Conservation (phyloP, 2,888 invertebrate species). For the Artemia sp. region DNA sequence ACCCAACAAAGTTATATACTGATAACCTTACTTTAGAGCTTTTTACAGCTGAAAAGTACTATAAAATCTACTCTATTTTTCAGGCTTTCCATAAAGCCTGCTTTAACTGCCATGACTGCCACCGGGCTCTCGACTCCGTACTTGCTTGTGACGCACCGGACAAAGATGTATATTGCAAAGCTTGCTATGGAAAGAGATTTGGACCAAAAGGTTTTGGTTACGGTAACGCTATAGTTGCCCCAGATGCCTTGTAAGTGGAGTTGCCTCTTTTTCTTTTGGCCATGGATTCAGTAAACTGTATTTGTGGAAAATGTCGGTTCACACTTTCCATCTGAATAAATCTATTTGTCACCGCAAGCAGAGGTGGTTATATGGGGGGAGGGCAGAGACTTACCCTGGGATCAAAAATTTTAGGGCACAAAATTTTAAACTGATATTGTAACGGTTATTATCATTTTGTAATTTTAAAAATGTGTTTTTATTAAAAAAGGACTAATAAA, state of each 20-base stretch:
- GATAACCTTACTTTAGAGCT: no score
- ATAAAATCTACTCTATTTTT: slow-evolving; percentile 22
- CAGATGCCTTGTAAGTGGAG: slow-evolving; percentile 80
- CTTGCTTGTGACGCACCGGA: slow-evolving; percentile 83
- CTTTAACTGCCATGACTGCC: slow-evolving; percentile 80
- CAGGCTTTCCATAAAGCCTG: slow-evolving; percentile 93
- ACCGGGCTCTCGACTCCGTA: slow-evolving; percentile 72
- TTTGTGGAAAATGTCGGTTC: neutral
- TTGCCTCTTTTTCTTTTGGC: slow-evolving; percentile 41
- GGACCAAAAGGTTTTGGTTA: slow-evolving; percentile 81
- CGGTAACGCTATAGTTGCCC: slow-evolving; percentile 56
- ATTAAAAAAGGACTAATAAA: no score
- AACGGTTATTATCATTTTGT: no score
- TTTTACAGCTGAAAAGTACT: no score
- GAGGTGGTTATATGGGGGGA: neutral
- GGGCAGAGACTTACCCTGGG: neutral
- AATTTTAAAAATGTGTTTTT: no score
- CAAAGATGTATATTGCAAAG: slow-evolving; percentile 76
- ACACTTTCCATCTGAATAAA: neutral
- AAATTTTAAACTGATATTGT: no score
- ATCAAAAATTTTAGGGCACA: no score
- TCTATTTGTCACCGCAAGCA: neutral
- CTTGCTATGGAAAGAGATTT: slow-evolving; percentile 75
- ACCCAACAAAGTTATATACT: no score
- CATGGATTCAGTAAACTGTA: neutral